Percentiles rank a stretch among this genome's conserved stretches.
Conservation (phyloP, 1,140 invertebrate species). For the Calephelis nemesis region DNA sequence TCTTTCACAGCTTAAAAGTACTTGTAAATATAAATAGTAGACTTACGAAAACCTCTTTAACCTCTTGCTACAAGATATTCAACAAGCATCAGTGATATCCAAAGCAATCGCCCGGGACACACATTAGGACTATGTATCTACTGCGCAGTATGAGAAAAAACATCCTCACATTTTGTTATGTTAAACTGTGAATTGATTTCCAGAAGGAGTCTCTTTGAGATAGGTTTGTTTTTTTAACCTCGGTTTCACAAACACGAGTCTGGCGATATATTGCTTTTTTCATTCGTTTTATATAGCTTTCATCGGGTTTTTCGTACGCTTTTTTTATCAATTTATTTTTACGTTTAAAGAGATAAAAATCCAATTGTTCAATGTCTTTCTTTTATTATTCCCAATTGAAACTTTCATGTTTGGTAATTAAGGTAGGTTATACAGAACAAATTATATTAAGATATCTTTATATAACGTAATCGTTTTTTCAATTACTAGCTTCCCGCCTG, state of each 20-base stretch:
- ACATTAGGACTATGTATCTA: constrained; percentile 57
- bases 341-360: too few relatives aligned
- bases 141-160: constrained; percentile 46
- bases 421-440: too few relatives aligned
- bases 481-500: too few relatives aligned
- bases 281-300: constrained; percentile 45
- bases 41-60: background rate
- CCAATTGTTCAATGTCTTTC: too few relatives aligned
- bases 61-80: constrained; percentile 6
- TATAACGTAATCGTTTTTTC: too few relatives aligned
- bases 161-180: constrained; percentile 49
- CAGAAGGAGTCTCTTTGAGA: constrained; percentile 46
- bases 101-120: constrained; percentile 47
- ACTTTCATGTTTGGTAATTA: too few relatives aligned
- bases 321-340: background rate
- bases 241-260: constrained; percentile 54
- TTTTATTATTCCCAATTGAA: too few relatives aligned
- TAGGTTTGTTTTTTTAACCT: constrained; percentile 53
- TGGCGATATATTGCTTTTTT: constrained; percentile 63
- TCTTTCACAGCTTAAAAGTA: too few relatives aligned
- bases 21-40: background rate
- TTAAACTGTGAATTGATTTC: constrained; percentile 67
- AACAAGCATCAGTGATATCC: constrained; percentile 34
- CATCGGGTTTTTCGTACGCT: background rate
- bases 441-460: too few relatives aligned